Evolutionary conservation across 2,113 vertebrate genomes (phyloP), one percentile per base, ranked within the genome.

Genomic region (Laticauda laticaudata): DNA sequence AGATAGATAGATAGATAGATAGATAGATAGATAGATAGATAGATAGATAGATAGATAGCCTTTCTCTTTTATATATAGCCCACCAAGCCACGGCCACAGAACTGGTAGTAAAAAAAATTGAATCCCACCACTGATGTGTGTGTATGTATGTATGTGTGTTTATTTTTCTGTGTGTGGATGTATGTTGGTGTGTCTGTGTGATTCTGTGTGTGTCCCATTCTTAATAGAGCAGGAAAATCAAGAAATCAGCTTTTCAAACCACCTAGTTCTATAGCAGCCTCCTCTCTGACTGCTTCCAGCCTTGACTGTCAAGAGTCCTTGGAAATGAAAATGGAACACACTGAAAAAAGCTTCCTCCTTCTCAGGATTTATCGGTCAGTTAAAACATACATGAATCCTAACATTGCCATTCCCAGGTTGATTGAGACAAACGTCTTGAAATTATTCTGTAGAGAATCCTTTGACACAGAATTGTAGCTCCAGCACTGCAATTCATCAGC

Each of bases 351-450:
- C 39, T 15, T 10, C 5, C 69, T 92, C 6, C 7, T 59, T 6
- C 3, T 93, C 51, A 59, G 69, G 88, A 90, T 93, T 93, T 51
- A 90, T 93, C 21, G 53, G 55, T 39, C 29, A 59, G 34, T 75
- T 88, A n/a, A 24, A 26, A 53, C 48, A 9, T 34, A 48, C 23
- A 53, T 15, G 12, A 21, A 61, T n/a, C 39, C 12, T 48, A 81
- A 34, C 34, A 0, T 34, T 7, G 20, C 69, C 15, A 39, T 75
- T 34, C n/a, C 2, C n/a, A 75, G 34, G 18, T 81, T 39, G 18
- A 39, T 21, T 81, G 75, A 81, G 34, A 43, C 34, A 81, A 43
- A 39, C 6, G 2, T 43, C 34, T 81, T 81, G 34, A 39, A 81
- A 85, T 54, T 57, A 69, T 93, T 6, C 26, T 54, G 9, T 0